These are phyloP conservation scores for Crocallis elinguaria DNA, from an alignment of 2,888 invertebrate species.

Conservation along the genomic window DNA sequence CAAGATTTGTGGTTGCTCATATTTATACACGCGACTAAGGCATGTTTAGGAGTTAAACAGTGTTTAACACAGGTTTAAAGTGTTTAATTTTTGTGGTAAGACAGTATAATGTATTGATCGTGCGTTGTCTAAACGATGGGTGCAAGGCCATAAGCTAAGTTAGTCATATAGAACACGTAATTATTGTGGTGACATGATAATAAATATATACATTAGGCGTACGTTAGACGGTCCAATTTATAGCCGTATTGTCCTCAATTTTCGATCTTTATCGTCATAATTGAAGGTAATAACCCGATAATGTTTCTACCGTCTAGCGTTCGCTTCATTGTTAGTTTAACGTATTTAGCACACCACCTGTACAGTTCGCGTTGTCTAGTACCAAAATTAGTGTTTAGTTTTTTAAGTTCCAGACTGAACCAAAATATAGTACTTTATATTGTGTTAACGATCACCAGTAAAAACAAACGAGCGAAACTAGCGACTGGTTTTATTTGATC, in stretches of 20 bases:
- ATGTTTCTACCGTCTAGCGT: slow-evolving; percentile 8
- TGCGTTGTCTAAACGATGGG: slow-evolving; percentile 54
- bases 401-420: slow-evolving; percentile 83
- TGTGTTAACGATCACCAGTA: slow-evolving; percentile 76
- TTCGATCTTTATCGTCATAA: slow-evolving; percentile 6
- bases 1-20: no score
- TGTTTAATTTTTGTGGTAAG: no score
- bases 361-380: slow-evolving; percentile 64
- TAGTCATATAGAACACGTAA: slow-evolving; percentile 58
- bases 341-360: slow-evolving; percentile 52
- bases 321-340: slow-evolving; percentile 40
- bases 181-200: slow-evolving; percentile 49
- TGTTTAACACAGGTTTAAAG: no score
- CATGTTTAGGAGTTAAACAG: no score
- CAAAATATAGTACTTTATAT: slow-evolving; percentile 80
- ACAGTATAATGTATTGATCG: slow-evolving; percentile 10
- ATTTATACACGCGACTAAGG: no score
- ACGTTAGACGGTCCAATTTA: slow-evolving; percentile 31
- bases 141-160: slow-evolving; percentile 68
- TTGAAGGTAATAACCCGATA: neutral
- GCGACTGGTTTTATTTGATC: slow-evolving; percentile 39
- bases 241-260: slow-evolving; percentile 17
- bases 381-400: slow-evolving; percentile 81
- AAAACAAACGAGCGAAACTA: slow-evolving; percentile 69
- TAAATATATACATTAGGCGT: slow-evolving; percentile 29